These are phyloP conservation scores for Lathronympha strigana DNA, from an alignment of 2,888 invertebrate species.

Conservation along the genomic window DNA sequence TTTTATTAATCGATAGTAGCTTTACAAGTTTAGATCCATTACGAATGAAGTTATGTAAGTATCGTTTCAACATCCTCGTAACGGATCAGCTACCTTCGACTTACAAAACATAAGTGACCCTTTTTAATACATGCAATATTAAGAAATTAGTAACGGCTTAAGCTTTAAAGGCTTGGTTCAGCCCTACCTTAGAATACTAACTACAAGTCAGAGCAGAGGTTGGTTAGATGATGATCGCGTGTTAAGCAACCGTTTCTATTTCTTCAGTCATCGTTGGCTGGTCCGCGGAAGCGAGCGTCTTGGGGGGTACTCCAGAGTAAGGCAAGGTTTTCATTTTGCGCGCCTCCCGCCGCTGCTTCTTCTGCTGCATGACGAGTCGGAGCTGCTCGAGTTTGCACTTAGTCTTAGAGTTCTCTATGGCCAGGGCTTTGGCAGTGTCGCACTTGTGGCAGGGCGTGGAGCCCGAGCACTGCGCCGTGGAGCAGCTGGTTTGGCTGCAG, in stretches of 20 bases:
- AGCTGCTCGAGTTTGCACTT: constrained; percentile 94
- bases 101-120: too few relatives aligned
- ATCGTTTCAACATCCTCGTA: too few relatives aligned
- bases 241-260: constrained; percentile 75
- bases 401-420: constrained; percentile 90
- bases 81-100: too few relatives aligned
- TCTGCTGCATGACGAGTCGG: constrained; percentile 95
- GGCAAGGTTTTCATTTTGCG: constrained; percentile 88
- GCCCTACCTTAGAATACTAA: constrained; percentile 9
- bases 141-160: background rate
- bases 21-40: too few relatives aligned
- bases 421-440: constrained; percentile 78
- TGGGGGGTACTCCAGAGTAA: constrained; percentile 82
- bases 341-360: constrained; percentile 92
- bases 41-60: too few relatives aligned
- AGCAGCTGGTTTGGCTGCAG: constrained; percentile 64
- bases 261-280: constrained; percentile 93
- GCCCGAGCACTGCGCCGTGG: constrained; percentile 72
- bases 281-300: constrained; percentile 95
- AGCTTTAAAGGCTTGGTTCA: background rate
- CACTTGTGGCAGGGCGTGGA: constrained; percentile 71
- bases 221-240: constrained; percentile 45
- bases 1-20: too few relatives aligned
- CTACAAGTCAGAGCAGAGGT: background rate
- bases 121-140: too few relatives aligned